phyloP scores from a whole-genome alignment of 2,113 vertebrate species.

The Gasterosteus nipponicus region DNA sequence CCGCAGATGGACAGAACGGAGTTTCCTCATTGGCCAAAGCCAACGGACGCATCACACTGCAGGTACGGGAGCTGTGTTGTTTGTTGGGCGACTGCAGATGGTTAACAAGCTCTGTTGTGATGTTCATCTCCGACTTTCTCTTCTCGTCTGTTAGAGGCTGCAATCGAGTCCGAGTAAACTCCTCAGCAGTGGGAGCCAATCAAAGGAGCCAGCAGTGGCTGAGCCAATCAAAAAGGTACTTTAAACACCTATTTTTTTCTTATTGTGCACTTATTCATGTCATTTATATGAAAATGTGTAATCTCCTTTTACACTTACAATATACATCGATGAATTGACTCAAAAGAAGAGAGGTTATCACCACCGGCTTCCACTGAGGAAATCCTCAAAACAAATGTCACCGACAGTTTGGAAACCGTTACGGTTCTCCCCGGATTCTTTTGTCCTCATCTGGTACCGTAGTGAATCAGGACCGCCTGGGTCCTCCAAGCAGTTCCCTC shows the following conservation, averaged over 20 bases:
- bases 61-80: slow-evolving; percentile 75
- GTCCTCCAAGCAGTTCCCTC: slow-evolving; percentile 4
- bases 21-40: slow-evolving; percentile 70
- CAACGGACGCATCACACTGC: slow-evolving; percentile 81
- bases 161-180: slow-evolving; percentile 82
- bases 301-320: not conserved
- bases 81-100: not conserved
- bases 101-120: not conserved
- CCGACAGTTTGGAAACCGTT: not conserved
- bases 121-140: not conserved
- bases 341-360: not conserved
- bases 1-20: slow-evolving; percentile 77
- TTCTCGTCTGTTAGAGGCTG: slow-evolving; percentile 69
- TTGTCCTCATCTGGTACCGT: not conserved
- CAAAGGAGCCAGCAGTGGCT: slow-evolving; percentile 71
- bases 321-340: not conserved
- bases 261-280: not conserved
- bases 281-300: not conserved
- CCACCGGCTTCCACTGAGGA: not conserved
- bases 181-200: slow-evolving; percentile 77
- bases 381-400: not conserved
- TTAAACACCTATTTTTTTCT: not conserved
- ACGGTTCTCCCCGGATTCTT: not conserved
- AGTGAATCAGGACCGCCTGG: not conserved
- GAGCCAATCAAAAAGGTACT: slow-evolving; percentile 83